Evolutionary conservation across 2,888 invertebrate species (phyloP).

Genomic region (Melanotus villosus): DNA sequence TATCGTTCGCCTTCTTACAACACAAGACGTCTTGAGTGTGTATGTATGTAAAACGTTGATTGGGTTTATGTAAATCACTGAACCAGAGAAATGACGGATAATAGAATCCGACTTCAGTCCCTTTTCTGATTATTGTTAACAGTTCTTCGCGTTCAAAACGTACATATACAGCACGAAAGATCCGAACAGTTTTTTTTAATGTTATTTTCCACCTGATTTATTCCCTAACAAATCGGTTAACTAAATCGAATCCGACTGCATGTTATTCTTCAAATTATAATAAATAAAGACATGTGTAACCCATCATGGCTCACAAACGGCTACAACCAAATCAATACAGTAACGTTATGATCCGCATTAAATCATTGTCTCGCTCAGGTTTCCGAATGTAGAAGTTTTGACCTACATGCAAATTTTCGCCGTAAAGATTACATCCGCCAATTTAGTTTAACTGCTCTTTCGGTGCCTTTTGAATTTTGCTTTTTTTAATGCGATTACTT

Average conservation of each 20-base stretch:
- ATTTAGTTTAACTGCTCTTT: conserved; percentile 1
- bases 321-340: conserved; percentile 18
- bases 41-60: too few species aligned
- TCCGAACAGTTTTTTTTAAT: too few species aligned
- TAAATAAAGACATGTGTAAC: conserved; percentile 19
- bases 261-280: conserved; percentile 13
- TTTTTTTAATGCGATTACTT: background rate
- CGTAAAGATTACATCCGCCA: conserved; percentile 1
- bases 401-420: conserved; percentile 9
- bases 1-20: background rate
- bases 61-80: too few species aligned
- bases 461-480: conserved; percentile 1
- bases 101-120: too few species aligned
- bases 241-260: background rate
- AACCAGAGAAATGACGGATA: too few species aligned
- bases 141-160: too few species aligned
- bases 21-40: background rate
- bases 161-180: too few species aligned
- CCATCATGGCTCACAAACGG: conserved; percentile 6
- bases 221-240: background rate
- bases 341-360: background rate
- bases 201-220: background rate
- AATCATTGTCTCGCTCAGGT: background rate
- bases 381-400: background rate
- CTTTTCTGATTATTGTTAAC: too few species aligned